Percentiles rank a stretch among this genome's conserved stretches.
These are phyloP conservation scores for Dendrolimus pini DNA, from an alignment of 2,888 invertebrate species.

Conservation along the genomic window DNA sequence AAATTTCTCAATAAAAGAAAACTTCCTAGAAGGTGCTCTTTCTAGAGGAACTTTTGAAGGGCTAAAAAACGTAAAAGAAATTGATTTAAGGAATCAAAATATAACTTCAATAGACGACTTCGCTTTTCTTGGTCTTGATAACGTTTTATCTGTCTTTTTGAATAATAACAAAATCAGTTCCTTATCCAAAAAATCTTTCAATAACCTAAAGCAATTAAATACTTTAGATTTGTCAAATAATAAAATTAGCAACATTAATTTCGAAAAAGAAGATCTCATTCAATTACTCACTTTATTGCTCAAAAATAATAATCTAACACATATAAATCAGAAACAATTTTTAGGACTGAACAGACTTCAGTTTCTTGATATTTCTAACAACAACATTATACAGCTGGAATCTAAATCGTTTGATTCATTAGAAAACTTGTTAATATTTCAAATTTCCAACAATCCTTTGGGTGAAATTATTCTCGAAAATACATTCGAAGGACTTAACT, in stretches of 20 bases:
- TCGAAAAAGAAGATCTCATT: slow-evolving; percentile 34
- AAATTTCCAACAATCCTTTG: slow-evolving; percentile 44
- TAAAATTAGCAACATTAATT: slow-evolving; percentile 33
- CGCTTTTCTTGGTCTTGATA: slow-evolving; percentile 37
- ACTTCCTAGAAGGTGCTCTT: slow-evolving; percentile 36
- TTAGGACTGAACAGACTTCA: slow-evolving; percentile 26
- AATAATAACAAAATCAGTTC: slow-evolving; percentile 37
- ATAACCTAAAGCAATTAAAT: slow-evolving; percentile 23
- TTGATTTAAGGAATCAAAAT: slow-evolving; percentile 41
- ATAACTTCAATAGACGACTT: slow-evolving; percentile 37
- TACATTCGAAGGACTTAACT: slow-evolving; percentile 40
- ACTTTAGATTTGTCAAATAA: slow-evolving; percentile 46
- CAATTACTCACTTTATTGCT: slow-evolving; percentile 32
- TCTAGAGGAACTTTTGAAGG: slow-evolving; percentile 45
- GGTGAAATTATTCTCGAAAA: slow-evolving; percentile 29
- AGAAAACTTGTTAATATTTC: slow-evolving; percentile 32
- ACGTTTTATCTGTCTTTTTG: slow-evolving; percentile 28
- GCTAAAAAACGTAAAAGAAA: slow-evolving; percentile 20
- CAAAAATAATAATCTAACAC: slow-evolving; percentile 33
- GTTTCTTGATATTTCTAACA: slow-evolving; percentile 45
- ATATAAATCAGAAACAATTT: slow-evolving; percentile 33
- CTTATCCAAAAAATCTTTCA: slow-evolving; percentile 35
- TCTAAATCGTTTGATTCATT: slow-evolving; percentile 34
- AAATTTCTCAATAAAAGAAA: slow-evolving; percentile 31
- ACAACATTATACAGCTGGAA: slow-evolving; percentile 37